Evolutionary conservation across 2,888 invertebrate genomes (phyloP).

Genomic region (Mythimna loreyi): DNA sequence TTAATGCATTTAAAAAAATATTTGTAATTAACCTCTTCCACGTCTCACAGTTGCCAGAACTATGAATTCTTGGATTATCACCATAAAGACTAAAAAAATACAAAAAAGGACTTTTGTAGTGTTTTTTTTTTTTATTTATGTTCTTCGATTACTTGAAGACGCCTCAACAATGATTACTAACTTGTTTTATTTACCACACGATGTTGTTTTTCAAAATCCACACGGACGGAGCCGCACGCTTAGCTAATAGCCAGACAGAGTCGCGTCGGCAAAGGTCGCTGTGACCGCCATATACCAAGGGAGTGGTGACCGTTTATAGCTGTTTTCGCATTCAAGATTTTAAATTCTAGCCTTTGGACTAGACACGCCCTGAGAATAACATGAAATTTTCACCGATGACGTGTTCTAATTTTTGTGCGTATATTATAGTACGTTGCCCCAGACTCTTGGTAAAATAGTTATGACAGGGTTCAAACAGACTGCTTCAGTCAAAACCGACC

Average conservation of each 20-base stretch:
- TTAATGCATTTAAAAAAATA: background rate
- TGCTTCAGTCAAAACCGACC: background rate
- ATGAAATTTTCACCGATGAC: conserved; percentile 42
- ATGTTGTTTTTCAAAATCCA: conserved; percentile 18
- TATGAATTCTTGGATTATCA: too few relatives aligned
- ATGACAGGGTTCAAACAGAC: conserved; percentile 10
- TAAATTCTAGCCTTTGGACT: conserved; percentile 33
- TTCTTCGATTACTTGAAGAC: too few relatives aligned
- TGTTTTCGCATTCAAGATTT: conserved; percentile 40
- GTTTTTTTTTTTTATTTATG: too few relatives aligned
- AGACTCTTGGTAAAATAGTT: conserved; percentile 20
- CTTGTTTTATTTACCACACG: background rate
- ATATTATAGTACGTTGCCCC: conserved; percentile 39
- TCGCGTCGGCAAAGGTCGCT: conserved; percentile 41
- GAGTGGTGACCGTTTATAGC: conserved; percentile 43
- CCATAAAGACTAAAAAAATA: too few relatives aligned
- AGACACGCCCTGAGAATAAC: conserved; percentile 31
- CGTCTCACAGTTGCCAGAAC: background rate
- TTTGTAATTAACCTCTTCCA: too few relatives aligned
- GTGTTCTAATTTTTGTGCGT: conserved; percentile 32
- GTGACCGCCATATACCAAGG: conserved; percentile 38
- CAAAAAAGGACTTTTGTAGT: too few relatives aligned
- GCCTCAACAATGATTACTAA: background rate
- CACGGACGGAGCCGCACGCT: background rate
- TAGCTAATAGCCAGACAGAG: conserved; percentile 10